Conservation (phyloP, 1,140 invertebrate genomes). For the Pseudobourletiella spinata region DNA sequence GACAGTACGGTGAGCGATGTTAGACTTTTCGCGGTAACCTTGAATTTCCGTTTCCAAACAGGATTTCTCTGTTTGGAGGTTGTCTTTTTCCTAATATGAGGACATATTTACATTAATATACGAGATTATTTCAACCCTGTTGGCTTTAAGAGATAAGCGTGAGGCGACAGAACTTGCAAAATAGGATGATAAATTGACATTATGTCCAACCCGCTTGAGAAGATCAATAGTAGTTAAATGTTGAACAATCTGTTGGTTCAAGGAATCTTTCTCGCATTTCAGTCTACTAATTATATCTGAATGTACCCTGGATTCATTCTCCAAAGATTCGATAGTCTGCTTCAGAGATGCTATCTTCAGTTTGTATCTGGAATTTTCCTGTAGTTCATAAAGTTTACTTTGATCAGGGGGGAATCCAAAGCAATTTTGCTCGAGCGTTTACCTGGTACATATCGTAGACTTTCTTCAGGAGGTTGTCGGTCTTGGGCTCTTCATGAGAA, state of each 20-base stretch:
- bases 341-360: slow-evolving; percentile 46
- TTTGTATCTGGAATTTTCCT: slow-evolving; percentile 48
- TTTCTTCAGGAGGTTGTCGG: slow-evolving; percentile 27
- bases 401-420: no score
- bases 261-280: slow-evolving; percentile 54
- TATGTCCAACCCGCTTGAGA: slow-evolving; percentile 45
- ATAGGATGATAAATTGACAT: neutral
- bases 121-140: no score
- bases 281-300: slow-evolving; percentile 55
- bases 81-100: slow-evolving; percentile 28
- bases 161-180: no score
- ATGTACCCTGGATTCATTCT: slow-evolving; percentile 56
- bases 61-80: slow-evolving; percentile 29
- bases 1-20: slow-evolving; percentile 28
- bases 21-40: slow-evolving; percentile 23
- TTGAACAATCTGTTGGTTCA: slow-evolving; percentile 55
- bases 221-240: slow-evolving; percentile 58
- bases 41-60: slow-evolving; percentile 31
- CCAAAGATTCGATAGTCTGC: slow-evolving; percentile 52
- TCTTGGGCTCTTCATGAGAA: slow-evolving; percentile 30
- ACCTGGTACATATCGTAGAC: slow-evolving; percentile 35
- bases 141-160: no score
- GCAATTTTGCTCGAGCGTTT: no score
- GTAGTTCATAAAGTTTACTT: no score
- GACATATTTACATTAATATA: neutral